A percentile compares a stretch with the other conserved stretches of the same genome.
phyloP scores from a whole-genome alignment of 2,888 invertebrate species.

The Heliothis peltigera region DNA sequence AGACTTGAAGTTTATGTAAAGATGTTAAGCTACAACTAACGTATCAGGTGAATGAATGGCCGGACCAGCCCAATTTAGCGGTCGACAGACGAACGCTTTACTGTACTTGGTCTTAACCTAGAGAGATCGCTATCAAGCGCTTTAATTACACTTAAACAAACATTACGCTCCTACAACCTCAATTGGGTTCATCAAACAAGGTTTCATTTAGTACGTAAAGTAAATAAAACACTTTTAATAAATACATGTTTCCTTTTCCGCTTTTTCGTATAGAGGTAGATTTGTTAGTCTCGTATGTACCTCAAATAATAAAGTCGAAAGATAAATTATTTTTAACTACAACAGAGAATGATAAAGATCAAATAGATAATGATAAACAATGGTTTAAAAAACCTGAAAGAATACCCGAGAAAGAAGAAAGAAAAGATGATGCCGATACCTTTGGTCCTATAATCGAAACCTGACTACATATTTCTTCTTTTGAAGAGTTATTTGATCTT shows the following conservation, averaged over 20 bases:
- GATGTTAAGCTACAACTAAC: conserved; percentile 17
- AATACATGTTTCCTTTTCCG: conserved; percentile 64
- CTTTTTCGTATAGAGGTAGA: conserved; percentile 26
- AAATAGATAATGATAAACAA: too few species aligned
- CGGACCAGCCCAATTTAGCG: conserved; percentile 58
- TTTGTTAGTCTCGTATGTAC: conserved; percentile 16
- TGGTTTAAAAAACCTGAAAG: too few species aligned
- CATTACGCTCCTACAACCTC: conserved; percentile 72
- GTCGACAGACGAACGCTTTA: conserved; percentile 65
- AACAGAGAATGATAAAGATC: neutral
- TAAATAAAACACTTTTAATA: conserved; percentile 64
- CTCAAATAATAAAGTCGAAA: conserved; percentile 2
- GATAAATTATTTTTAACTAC: conserved; percentile 11
- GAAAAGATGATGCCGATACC: too few species aligned
- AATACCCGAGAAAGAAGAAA: too few species aligned
- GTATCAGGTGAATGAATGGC: conserved; percentile 41
- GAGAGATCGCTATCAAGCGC: conserved; percentile 80
- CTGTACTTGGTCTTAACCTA: conserved; percentile 83
- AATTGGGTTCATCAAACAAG: conserved; percentile 74
- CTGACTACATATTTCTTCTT: too few species aligned
- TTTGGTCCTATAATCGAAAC: too few species aligned
- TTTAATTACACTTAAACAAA: conserved; percentile 78
- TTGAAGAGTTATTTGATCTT: too few species aligned
- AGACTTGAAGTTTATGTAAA: conserved; percentile 10
- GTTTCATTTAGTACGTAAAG: conserved; percentile 69